These are phyloP conservation scores for Odontamblyopus lacepedii DNA, from an alignment of 2,797 vertebrate species.

Conservation along the genomic window DNA sequence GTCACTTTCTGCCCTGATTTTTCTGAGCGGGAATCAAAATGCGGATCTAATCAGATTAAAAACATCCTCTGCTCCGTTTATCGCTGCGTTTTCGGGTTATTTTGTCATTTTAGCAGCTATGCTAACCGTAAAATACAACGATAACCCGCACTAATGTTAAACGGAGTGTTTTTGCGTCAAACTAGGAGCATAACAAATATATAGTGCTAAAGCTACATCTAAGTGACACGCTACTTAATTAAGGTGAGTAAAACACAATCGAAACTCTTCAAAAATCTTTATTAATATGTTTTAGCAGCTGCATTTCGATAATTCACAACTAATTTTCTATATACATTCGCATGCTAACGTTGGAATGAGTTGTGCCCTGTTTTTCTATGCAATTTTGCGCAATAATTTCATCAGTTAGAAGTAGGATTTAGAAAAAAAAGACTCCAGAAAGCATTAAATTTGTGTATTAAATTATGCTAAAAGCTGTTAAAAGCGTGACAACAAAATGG, in stretches of 20 bases:
- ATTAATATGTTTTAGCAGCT: neutral
- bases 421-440: neutral
- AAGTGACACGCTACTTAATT: neutral
- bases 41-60: neutral
- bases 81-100: too few species aligned
- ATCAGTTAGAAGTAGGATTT: neutral
- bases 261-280: neutral
- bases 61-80: neutral
- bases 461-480: neutral
- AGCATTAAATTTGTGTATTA: neutral
- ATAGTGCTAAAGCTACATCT: neutral
- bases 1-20: slow-evolving; percentile 12
- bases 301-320: neutral
- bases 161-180: too few species aligned
- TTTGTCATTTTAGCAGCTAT: too few species aligned
- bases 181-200: neutral
- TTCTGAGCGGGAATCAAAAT: slow-evolving; percentile 50
- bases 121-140: too few species aligned
- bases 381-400: neutral
- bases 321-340: too few species aligned
- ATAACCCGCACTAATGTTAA: too few species aligned
- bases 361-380: neutral
- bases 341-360: neutral
- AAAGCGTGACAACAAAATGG: neutral
- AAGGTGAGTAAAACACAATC: neutral